Evolutionary conservation across 1,140 invertebrate species (phyloP).

Genomic region (Mizuhopecten yessoensis): DNA sequence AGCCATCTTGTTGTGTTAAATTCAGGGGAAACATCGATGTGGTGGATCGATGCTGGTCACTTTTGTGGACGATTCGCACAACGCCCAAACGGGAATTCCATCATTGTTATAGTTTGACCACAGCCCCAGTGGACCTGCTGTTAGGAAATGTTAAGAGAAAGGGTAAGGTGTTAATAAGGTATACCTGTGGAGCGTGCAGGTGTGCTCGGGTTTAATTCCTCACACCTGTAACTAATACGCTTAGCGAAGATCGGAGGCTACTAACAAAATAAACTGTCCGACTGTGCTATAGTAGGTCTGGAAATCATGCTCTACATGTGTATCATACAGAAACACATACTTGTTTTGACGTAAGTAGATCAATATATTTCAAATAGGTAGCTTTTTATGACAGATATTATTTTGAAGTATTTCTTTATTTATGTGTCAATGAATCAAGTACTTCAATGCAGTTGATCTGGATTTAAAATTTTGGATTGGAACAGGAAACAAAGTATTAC

Average conservation of each 20-base stretch:
- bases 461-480: background rate
- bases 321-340: background rate
- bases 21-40: background rate
- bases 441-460: background rate
- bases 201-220: constrained; percentile 62
- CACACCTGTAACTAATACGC: constrained; percentile 65
- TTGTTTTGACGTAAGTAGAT: background rate
- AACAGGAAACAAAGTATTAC: background rate
- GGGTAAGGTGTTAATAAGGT: constrained; percentile 45
- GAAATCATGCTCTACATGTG: too few relatives aligned
- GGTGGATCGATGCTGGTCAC: background rate
- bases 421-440: constrained; percentile 32
- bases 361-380: constrained; percentile 8
- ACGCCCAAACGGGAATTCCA: constrained; percentile 8
- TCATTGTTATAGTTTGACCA: constrained; percentile 3
- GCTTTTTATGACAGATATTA: background rate
- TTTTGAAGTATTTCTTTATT: background rate
- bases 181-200: constrained; percentile 61
- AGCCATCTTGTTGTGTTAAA: background rate
- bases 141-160: background rate
- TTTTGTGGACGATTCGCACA: background rate
- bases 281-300: background rate
- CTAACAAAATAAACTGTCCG: constrained; percentile 1
- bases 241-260: background rate
- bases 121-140: constrained; percentile 20